These are phyloP conservation scores for Sibirionetta formosa DNA, from an alignment of 2,797 vertebrate genomes.

Conservation along the genomic window DNA sequence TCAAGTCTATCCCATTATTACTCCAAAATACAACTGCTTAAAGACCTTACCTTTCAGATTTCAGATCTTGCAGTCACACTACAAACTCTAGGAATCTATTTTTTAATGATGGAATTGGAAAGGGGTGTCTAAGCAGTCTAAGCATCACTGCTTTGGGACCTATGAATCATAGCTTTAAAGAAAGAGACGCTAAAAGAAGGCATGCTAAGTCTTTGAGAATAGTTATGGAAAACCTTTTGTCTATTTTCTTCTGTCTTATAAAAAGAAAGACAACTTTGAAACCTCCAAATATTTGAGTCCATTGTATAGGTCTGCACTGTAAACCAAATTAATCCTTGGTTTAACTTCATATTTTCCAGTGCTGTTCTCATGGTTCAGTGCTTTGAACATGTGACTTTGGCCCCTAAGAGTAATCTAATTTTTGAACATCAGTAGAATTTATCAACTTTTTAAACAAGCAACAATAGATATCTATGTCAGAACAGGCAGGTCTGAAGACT, in stretches of 20 bases:
- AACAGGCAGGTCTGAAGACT: not conserved
- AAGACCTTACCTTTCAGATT: not conserved
- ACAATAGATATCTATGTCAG: not conserved
- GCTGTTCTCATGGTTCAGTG: not conserved
- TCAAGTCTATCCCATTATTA: not conserved
- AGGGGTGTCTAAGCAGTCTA: not conserved
- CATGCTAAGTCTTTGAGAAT: not conserved
- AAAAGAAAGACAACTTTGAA: not conserved
- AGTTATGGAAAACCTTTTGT: not conserved
- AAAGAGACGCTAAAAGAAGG: not conserved
- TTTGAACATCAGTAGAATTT: not conserved
- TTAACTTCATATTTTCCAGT: not conserved
- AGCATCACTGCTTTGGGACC: not conserved
- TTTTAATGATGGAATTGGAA: not conserved
- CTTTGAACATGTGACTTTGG: not conserved
- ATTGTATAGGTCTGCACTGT: not conserved
- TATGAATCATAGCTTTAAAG: not conserved
- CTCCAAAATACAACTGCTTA: not conserved
- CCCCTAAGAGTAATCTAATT: not conserved
- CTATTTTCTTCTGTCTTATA: not conserved
- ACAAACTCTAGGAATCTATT: not conserved
- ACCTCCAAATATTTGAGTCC: not conserved
- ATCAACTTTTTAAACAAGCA: not conserved
- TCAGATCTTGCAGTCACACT: no score
- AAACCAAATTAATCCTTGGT: not conserved